Conservation (phyloP, 2,888 invertebrate species). For the Hypomecis punctinalis region DNA sequence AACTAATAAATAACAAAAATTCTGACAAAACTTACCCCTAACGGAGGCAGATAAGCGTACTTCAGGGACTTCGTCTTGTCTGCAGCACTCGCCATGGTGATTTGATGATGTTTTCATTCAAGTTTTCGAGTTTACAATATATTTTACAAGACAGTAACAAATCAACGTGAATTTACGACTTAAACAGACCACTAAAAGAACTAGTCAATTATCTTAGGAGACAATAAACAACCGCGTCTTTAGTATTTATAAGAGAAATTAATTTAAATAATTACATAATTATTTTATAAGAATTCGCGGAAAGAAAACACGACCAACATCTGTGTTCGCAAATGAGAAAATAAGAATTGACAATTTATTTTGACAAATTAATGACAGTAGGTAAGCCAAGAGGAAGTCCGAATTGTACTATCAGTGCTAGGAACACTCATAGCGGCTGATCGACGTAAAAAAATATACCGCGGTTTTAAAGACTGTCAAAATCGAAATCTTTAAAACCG, state of each 20-base stretch:
- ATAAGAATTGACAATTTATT: no score
- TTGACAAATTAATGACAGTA: no score
- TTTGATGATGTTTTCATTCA: constrained; percentile 13
- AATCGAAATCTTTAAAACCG: no score
- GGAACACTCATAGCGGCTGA: no score
- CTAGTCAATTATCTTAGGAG: not conserved
- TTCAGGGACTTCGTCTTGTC: constrained; percentile 47
- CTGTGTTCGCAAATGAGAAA: no score
- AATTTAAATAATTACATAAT: not conserved
- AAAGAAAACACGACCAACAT: no score
- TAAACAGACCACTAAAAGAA: not conserved
- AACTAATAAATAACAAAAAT: not conserved
- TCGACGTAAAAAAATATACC: no score
- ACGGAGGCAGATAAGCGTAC: constrained; percentile 60
- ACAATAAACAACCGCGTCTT: not conserved
- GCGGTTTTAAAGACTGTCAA: no score
- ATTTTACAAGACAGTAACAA: not conserved
- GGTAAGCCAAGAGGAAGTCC: no score
- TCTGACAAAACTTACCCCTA: constrained; percentile 59
- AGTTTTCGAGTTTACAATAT: constrained; percentile 5
- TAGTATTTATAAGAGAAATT: not conserved
- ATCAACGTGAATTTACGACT: not conserved
- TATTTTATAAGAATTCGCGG: not conserved
- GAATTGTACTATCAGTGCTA: no score
- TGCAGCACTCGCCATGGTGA: constrained; percentile 41